Evolutionary conservation across 2,113 vertebrate genomes (phyloP).

Genomic region (Theristicus caerulescens): DNA sequence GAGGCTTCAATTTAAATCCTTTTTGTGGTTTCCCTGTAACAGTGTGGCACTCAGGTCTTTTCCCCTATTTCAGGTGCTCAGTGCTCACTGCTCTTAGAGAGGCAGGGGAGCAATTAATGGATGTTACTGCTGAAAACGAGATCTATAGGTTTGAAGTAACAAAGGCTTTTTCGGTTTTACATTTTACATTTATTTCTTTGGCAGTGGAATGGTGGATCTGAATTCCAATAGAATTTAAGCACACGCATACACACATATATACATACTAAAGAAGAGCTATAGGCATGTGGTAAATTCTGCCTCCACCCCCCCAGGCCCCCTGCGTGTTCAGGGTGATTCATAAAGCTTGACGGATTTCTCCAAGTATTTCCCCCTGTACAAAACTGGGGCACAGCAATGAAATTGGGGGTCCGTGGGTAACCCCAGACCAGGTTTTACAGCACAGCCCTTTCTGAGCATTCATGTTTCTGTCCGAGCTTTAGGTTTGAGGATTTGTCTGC

Average conservation of each 20-base stretch:
- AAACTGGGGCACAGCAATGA: not conserved
- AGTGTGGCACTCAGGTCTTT: not conserved
- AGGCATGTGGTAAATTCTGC: not conserved
- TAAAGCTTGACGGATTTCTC: not conserved
- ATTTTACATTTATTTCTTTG: not conserved
- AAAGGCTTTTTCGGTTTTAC: not conserved
- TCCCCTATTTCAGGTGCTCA: not conserved
- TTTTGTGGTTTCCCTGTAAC: not conserved
- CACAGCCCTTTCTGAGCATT: not conserved
- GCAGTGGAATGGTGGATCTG: not conserved
- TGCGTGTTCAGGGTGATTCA: not conserved
- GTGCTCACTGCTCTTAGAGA: not conserved
- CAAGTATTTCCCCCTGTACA: not conserved
- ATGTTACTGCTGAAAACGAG: not conserved
- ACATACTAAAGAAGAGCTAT: not conserved
- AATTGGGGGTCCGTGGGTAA: not conserved
- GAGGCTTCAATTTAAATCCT: not conserved
- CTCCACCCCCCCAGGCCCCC: not conserved
- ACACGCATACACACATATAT: not conserved
- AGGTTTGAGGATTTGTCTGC: not conserved
- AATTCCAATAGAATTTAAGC: not conserved
- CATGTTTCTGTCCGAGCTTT: not conserved
- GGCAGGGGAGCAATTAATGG: not conserved
- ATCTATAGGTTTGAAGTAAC: not conserved
- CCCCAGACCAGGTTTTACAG: not conserved